These are phyloP conservation scores for Anthoptus insignis DNA, from an alignment of 2,888 invertebrate genomes.

Conservation along the genomic window DNA sequence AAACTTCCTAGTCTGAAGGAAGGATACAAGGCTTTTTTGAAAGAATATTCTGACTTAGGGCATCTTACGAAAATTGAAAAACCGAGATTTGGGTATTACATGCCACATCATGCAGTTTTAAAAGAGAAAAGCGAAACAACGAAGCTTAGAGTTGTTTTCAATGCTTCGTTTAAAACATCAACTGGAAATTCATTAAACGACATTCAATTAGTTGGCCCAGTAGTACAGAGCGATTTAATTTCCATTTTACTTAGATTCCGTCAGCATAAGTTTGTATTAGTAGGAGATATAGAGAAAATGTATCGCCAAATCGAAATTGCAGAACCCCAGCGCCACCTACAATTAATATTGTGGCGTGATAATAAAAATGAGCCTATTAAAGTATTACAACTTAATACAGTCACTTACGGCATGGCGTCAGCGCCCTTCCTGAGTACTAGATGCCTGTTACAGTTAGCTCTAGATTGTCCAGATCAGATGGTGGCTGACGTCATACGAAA, in stretches of 20 bases:
- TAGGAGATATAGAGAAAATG: conserved; percentile 6
- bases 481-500: conserved; percentile 6
- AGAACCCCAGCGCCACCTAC: conserved; percentile 1
- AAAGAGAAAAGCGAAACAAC: conserved; percentile 14
- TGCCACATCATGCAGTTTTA: conserved; percentile 17
- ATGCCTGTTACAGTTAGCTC: neutral
- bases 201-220: neutral
- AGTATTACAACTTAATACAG: neutral
- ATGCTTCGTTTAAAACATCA: conserved; percentile 14
- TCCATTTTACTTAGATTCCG: conserved; percentile 17
- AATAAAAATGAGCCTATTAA: neutral
- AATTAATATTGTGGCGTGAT: conserved; percentile 13
- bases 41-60: neutral
- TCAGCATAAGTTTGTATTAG: neutral
- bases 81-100: conserved; percentile 15
- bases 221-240: conserved; percentile 10
- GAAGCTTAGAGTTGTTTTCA: conserved; percentile 2
- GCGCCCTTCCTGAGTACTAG: no score
- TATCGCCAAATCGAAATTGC: conserved; percentile 2
- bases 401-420: no score
- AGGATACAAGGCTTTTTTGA: neutral
- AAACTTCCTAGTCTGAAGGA: neutral
- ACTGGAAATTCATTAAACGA: conserved; percentile 12
- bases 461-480: neutral
- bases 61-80: conserved; percentile 8